These are phyloP conservation scores for Xanthia togata DNA, from an alignment of 2,888 invertebrate species.

Conservation along the genomic window DNA sequence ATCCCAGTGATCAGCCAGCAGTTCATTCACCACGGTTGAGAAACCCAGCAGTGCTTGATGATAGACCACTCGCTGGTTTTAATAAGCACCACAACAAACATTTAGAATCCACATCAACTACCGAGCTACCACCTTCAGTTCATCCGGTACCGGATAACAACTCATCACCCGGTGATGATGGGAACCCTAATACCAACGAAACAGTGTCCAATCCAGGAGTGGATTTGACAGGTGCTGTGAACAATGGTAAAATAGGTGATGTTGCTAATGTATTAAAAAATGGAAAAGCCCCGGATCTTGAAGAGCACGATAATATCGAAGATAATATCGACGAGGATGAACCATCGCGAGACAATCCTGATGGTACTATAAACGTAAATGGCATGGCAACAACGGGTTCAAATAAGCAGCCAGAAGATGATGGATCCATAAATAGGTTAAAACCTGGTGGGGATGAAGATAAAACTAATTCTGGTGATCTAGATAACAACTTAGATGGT, in stretches of 20 bases:
- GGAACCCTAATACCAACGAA: background rate
- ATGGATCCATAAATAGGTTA: background rate
- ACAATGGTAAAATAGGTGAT: conserved; percentile 28
- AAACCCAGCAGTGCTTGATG: background rate
- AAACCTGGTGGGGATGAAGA: background rate
- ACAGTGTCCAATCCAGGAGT: background rate
- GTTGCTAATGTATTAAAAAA: conserved; percentile 1
- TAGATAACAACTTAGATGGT: background rate
- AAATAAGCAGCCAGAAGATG: background rate
- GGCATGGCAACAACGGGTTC: background rate
- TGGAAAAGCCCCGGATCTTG: background rate
- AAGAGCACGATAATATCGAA: conserved; percentile 3
- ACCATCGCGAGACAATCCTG: background rate
- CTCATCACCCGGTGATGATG: background rate
- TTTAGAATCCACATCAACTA: background rate
- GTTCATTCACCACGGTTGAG: background rate
- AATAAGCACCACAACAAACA: background rate
- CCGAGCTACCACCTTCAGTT: background rate
- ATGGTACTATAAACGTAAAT: conserved; percentile 4
- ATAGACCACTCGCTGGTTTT: background rate
- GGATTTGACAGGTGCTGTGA: background rate
- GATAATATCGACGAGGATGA: background rate
- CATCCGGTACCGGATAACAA: conserved; percentile 3
- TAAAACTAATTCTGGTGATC: background rate
- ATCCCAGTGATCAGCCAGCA: background rate